A percentile compares a stretch with the other conserved stretches of the same genome.
These are phyloP conservation scores for Daubentonia madagascariensis DNA, from an alignment of 2,113 vertebrate species.

Conservation along the genomic window DNA sequence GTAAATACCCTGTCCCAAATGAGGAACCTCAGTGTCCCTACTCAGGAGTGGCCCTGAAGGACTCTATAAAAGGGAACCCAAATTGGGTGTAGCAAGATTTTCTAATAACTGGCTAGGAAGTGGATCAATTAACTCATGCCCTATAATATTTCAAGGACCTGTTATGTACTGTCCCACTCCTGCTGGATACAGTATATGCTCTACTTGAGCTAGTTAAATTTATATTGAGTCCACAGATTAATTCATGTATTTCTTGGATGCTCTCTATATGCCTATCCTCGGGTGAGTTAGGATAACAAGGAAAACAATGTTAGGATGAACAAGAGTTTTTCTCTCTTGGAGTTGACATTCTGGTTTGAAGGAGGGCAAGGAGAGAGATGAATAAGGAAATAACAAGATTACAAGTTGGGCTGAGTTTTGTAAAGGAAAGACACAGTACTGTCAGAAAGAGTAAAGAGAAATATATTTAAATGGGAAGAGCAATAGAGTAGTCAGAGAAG, in stretches of 20 bases:
- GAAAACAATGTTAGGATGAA: not conserved
- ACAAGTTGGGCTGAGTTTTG: not conserved
- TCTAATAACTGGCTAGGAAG: not conserved
- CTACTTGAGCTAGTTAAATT: not conserved
- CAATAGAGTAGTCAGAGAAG: not conserved
- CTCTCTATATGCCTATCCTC: not conserved
- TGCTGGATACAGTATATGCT: not conserved
- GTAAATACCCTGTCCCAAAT: not conserved
- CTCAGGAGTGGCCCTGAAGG: not conserved
- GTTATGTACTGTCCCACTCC: not conserved
- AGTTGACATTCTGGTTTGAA: not conserved
- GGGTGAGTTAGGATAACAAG: not conserved
- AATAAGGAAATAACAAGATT: constrained; percentile 6
- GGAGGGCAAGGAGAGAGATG: not conserved
- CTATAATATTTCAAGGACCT: not conserved
- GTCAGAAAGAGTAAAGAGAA: not conserved
- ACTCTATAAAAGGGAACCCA: not conserved
- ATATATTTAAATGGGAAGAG: not conserved
- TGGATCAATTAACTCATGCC: not conserved
- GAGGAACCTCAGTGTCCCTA: not conserved
- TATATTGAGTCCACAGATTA: not conserved
- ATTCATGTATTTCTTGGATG: not conserved
- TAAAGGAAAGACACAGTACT: not conserved
- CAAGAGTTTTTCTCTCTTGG: not conserved
- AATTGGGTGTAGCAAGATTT: not conserved